phyloP scores from a whole-genome alignment of 1,140 invertebrate species.

The Oreohelix idahoensis region DNA sequence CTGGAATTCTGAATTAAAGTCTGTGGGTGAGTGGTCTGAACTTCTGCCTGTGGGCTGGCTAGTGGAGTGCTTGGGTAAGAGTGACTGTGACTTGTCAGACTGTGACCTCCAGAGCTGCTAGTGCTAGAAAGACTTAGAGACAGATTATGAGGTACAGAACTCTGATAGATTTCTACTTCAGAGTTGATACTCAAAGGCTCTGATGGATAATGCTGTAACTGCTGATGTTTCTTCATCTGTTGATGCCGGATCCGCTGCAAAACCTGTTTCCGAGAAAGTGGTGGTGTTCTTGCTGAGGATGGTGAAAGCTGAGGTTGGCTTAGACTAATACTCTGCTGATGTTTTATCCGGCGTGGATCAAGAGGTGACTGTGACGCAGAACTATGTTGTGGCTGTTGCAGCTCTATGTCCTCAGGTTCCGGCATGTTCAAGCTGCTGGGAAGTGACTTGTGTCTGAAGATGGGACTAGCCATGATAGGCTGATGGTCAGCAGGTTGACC shows the following conservation, averaged over 20 bases:
- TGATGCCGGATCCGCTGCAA: background rate
- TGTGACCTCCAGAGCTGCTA: background rate
- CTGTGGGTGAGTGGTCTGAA: background rate
- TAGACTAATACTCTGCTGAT: background rate
- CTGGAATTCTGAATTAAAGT: background rate
- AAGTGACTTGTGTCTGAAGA: slow-evolving; percentile 21
- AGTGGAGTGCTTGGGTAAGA: background rate
- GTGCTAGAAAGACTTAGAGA: background rate
- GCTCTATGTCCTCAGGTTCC: background rate
- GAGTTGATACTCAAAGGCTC: background rate
- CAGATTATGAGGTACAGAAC: background rate
- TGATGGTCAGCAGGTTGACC: too few relatives aligned
- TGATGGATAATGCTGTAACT: background rate
- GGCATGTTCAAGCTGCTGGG: background rate
- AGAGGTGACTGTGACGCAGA: background rate
- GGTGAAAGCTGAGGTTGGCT: background rate
- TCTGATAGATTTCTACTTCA: background rate
- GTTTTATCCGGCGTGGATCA: background rate
- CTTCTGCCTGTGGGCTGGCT: background rate
- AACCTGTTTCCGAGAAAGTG: background rate
- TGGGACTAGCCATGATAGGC: background rate
- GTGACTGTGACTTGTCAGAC: background rate
- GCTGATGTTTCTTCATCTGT: background rate
- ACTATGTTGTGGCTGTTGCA: background rate
- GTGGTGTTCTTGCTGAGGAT: background rate